A percentile compares a stretch with the other conserved stretches of the same genome.
Conservation (phyloP, 2,888 invertebrate genomes). For the Leistus spinibarbis region DNA sequence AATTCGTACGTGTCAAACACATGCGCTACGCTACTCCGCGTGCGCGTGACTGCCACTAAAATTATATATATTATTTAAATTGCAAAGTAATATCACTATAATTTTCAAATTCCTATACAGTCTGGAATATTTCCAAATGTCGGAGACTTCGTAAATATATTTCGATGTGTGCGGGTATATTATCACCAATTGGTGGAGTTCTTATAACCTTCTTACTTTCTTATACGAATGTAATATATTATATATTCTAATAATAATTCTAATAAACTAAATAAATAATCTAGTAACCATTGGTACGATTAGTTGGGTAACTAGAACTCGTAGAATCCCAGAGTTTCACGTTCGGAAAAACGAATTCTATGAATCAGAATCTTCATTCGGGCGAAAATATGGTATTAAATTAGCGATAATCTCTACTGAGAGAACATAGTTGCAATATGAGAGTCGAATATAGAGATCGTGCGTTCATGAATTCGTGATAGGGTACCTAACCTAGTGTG, state of each 20-base stretch:
- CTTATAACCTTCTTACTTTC: too few relatives aligned
- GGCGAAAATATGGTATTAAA: constrained; percentile 21
- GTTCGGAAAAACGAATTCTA: not conserved
- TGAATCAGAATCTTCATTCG: not conserved
- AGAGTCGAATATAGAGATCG: not conserved
- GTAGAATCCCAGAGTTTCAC: not conserved
- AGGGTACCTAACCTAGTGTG: not conserved
- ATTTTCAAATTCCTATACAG: not conserved
- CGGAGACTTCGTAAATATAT: not conserved
- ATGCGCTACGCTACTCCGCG: constrained; percentile 10
- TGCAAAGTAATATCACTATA: not conserved
- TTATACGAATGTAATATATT: too few relatives aligned
- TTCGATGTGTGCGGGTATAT: not conserved
- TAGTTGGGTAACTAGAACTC: not conserved
- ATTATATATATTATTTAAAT: constrained; percentile 20
- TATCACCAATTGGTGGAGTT: too few relatives aligned
- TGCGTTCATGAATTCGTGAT: constrained; percentile 14
- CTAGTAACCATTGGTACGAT: not conserved
- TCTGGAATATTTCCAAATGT: not conserved
- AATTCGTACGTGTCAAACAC: constrained; percentile 34
- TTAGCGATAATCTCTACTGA: constrained; percentile 18
- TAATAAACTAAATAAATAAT: too few relatives aligned
- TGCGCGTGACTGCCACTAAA: constrained; percentile 13
- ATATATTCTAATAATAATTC: too few relatives aligned
- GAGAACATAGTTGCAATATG: not conserved